Evolutionary conservation across 2,113 vertebrate genomes (phyloP).

Genomic region (Dissostichus mawsoni): DNA sequence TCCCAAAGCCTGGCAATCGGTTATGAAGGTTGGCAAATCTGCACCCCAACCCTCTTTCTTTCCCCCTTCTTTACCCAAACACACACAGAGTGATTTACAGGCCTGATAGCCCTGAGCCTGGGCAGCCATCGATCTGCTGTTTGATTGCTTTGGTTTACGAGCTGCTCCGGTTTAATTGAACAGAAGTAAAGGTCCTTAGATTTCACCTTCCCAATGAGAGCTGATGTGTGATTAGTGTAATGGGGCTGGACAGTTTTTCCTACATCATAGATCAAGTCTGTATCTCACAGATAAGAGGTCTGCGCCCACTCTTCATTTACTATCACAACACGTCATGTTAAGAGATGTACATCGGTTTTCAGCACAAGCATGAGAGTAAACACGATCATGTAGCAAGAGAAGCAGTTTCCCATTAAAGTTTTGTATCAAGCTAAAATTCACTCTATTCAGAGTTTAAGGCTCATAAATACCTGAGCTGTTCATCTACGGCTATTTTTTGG

Average conservation of each 20-base stretch:
- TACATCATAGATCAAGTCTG: conserved; percentile 42
- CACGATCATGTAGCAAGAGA: background rate
- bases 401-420: conserved; percentile 5
- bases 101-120: background rate
- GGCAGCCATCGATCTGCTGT: conserved; percentile 38
- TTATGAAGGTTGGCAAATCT: too few relatives aligned
- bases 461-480: conserved; percentile 53
- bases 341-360: conserved; percentile 23
- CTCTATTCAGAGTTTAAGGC: conserved; percentile 30
- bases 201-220: conserved; percentile 40
- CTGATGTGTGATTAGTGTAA: conserved; percentile 64
- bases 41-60: background rate
- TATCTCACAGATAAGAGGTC: conserved; percentile 36
- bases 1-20: too few relatives aligned
- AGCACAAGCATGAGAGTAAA: background rate
- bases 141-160: conserved; percentile 56
- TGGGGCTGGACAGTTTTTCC: conserved; percentile 43
- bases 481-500: conserved; percentile 55
- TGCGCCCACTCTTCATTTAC: conserved; percentile 15
- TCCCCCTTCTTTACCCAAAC: background rate
- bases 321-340: background rate
- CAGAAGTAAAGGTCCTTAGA: conserved; percentile 38
- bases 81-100: conserved; percentile 44
- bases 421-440: conserved; percentile 14
- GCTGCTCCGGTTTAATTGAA: conserved; percentile 56